Base-by-base conservation (phyloP, 2,113 vertebrate species). In the Aegithalos caudatus region DNA sequence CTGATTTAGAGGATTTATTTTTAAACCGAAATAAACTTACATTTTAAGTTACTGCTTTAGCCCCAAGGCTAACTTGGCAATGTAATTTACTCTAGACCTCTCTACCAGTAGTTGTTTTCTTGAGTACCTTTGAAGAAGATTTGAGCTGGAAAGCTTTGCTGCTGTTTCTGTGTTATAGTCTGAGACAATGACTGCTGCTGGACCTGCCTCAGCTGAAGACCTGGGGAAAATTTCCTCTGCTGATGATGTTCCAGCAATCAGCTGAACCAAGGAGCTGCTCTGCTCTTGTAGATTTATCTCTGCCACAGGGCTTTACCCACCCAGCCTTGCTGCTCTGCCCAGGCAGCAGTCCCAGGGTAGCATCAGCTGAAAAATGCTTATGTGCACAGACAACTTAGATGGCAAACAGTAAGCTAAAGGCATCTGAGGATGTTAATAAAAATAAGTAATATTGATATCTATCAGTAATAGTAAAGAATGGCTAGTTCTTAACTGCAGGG, bases 251-350 rank as follows among this genome's bases (percentile, higher is more conserved):
- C 27, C 14, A 38, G 81, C 29, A 40, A 54, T 8, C 24, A 29
- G 14, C 33, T 13, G 50, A n/a, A 48, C 37, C 17, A 2, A 23
- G 19, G 35, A 61, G 29, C 54, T 69, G 9, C 54, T 84, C 5
- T 45, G 25, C 6, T 4, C 1, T 1, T 48, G n/a, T 0, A 4
- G 28, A 11, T 14, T 12, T 2, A 1, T 9, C 20, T 47, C 42
- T 12, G 3, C 13, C 33, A 6, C 21, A 57, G 27, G 33, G 21
- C 19, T 61, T 61, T 47, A 2, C 31, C 44, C 9, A 3, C 27
- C 14, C 35, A 78, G 24, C 50, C 48, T 23, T 31, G 38, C 62
- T 80, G 53, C 38, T 35, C 28, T 62, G n/a, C 19, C 33, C 38
- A 31, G 42, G 47, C 51, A 45, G 16, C 38, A 40, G 10, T 16